These are phyloP conservation scores for Drymonia ruficornis DNA, from an alignment of 2,888 invertebrate species.

Conservation along the genomic window DNA sequence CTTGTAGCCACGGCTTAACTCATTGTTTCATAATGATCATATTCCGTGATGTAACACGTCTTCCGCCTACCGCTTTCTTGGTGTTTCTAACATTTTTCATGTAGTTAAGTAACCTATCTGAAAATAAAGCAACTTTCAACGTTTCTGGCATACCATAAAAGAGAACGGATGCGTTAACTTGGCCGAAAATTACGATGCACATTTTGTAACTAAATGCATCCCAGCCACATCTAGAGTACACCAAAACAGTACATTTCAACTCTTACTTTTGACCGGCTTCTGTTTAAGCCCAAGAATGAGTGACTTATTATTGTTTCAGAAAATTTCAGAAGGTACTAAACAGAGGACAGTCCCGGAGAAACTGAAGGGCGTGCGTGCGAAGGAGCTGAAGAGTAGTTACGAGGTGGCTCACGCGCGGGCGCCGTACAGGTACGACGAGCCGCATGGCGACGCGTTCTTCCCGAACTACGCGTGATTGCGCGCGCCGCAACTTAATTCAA, in stretches of 20 bases:
- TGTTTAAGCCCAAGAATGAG: not conserved
- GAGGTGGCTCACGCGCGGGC: constrained; percentile 44
- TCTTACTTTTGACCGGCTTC: not conserved
- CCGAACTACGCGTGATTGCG: constrained; percentile 53
- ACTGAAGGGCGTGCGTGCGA: constrained; percentile 35
- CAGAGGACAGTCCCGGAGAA: constrained; percentile 38
- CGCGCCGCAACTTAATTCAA: constrained; percentile 5
- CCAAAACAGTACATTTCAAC: not conserved
- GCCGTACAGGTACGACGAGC: constrained; percentile 57
- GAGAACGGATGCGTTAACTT: too few species aligned
- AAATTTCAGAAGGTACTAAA: constrained; percentile 49
- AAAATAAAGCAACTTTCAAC: too few species aligned
- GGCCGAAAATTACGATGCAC: too few species aligned
- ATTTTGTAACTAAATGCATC: too few species aligned
- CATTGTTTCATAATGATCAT: not conserved
- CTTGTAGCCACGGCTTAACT: not conserved
- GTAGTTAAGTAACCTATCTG: not conserved
- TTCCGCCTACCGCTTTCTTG: not conserved
- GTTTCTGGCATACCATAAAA: too few species aligned
- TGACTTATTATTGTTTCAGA: constrained; percentile 51
- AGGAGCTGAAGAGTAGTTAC: constrained; percentile 43
- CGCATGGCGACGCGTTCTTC: constrained; percentile 56
- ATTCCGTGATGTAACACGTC: constrained; percentile 1
- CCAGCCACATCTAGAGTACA: too few species aligned
- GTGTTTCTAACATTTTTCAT: not conserved